Conservation (phyloP, 2,888 invertebrate species). For the Tetrapedia diversipes region DNA sequence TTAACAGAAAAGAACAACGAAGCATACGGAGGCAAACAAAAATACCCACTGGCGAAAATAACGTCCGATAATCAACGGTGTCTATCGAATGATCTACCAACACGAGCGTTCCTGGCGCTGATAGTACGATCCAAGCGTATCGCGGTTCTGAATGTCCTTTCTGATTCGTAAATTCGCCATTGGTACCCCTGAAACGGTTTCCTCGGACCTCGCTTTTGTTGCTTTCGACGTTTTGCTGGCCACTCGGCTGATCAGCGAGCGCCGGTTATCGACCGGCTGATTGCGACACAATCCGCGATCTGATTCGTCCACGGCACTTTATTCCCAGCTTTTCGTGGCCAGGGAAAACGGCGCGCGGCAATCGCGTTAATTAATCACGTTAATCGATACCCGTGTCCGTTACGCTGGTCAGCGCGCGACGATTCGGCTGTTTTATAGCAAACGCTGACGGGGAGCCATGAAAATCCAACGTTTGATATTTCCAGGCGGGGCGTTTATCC, state of each 20-base stretch:
- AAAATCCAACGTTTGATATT: conserved; percentile 4
- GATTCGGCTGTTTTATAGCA: background rate
- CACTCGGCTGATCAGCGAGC: conserved; percentile 52
- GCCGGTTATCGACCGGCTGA: conserved; percentile 46
- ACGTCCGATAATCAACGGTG: background rate
- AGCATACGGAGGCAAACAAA: too few relatives aligned
- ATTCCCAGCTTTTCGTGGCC: conserved; percentile 47
- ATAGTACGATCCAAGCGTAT: too few relatives aligned
- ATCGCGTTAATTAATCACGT: conserved; percentile 59
- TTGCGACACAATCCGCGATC: conserved; percentile 40
- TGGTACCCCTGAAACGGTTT: background rate
- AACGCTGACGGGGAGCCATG: background rate
- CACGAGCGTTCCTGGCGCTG: background rate
- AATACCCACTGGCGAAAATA: too few relatives aligned
- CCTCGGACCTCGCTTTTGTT: conserved; percentile 21
- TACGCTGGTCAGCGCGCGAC: background rate
- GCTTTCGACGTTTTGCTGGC: conserved; percentile 31
- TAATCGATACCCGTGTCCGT: conserved; percentile 42
- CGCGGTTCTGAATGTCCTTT: too few relatives aligned
- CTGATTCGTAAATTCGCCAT: conserved; percentile 1
- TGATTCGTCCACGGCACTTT: conserved; percentile 43
- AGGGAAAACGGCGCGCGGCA: conserved; percentile 34
- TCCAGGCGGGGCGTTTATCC: too few relatives aligned
- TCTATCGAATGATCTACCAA: background rate
- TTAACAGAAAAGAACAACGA: background rate